Conservation (phyloP, 1,140 invertebrate species). For the Apis dorsata region DNA sequence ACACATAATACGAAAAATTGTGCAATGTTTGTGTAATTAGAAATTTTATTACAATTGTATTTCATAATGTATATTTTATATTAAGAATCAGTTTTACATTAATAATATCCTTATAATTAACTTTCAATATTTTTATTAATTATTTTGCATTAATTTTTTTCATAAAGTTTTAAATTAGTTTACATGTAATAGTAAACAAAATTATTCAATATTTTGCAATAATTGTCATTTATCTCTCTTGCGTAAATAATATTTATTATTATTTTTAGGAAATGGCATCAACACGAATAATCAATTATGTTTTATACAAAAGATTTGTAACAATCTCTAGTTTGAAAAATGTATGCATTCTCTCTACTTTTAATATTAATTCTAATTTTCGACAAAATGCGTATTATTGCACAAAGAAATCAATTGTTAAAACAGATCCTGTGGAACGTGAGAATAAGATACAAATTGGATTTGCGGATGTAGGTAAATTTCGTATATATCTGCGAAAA, state of each 20-base stretch:
- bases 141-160: not conserved
- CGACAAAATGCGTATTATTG: constrained; percentile 55
- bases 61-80: not conserved
- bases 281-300: constrained; percentile 61
- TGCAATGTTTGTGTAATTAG: not conserved
- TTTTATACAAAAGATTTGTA: constrained; percentile 56
- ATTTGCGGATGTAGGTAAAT: constrained; percentile 74
- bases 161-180: not conserved
- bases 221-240: not conserved
- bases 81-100: not conserved
- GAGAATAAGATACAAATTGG: constrained; percentile 67
- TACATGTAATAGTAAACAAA: too few relatives aligned
- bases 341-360: constrained; percentile 27
- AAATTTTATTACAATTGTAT: not conserved
- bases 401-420: constrained; percentile 66
- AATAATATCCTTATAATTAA: not conserved
- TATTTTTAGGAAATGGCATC: constrained; percentile 69
- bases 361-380: constrained; percentile 29
- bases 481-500: constrained; percentile 37
- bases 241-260: not conserved
- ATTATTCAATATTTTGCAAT: too few relatives aligned
- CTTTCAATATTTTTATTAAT: not conserved
- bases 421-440: constrained; percentile 53
- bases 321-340: constrained; percentile 40
- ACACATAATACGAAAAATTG: not conserved